Base-by-base conservation (phyloP, 1,140 invertebrate species). In the Aphaenogaster floridana region DNA sequence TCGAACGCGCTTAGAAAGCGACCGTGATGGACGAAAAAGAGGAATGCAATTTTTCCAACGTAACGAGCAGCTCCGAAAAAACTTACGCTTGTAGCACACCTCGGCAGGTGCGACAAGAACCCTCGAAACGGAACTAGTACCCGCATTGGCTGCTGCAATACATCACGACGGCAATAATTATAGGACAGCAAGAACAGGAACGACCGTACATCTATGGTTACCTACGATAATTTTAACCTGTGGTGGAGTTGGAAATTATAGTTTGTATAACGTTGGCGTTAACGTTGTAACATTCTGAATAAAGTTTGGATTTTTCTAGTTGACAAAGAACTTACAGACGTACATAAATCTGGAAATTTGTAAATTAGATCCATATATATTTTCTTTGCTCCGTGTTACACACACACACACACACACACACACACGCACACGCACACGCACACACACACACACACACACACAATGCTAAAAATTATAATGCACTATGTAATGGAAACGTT, bases 141-240 rank as follows among this genome's bases (percentile, higher is more conserved):
- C 52, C 39, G 45, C 34, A 64, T 52, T 7, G 61, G 17, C 63
- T 57, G 84, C 86, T 54, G 81, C 83, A 85, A 94, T 94, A 93
- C 88, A 92, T 94, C 93, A 94, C 76, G 91, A 92, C 90, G 93
- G 92, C 90, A 92, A 94, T 93, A 93, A 94, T 94, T 94, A 92
- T 91, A 79, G 48, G 86, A 76, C 21, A 2, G 52, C 61, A 79
- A 79, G 81, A 76, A 36, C 88, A 36, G 39, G 11, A 36, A 79
- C 52, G 69, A 17, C 39, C 54, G 59, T 42, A 17, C 21, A 36
- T 39, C 52, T 54, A 50, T 50, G 7, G 50, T 42, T n/a, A 45
- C 21, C 42, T 48, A 48, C 52, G 68, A 48, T 83, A 61, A 83
- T 74, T 83, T 74, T 61, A 83, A 72, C 66, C 52, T 21, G n/a